Percentiles rank a stretch among this genome's conserved stretches.
Conservation (phyloP, 2,113 vertebrate species). For the Prinia subflava region DNA sequence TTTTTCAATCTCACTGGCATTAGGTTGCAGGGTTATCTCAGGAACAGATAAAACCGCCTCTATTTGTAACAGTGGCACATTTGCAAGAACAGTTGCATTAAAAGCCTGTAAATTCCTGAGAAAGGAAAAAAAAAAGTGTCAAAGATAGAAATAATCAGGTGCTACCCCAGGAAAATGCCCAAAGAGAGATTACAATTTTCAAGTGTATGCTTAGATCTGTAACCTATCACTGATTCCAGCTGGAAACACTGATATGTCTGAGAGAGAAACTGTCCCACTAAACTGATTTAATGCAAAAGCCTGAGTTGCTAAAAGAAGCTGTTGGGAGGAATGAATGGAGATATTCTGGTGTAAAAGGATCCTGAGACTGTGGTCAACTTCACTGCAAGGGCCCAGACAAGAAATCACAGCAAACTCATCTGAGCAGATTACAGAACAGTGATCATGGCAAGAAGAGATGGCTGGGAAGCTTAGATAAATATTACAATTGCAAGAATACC, state of each 20-base stretch:
- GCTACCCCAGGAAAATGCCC: not conserved
- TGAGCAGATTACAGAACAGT: not conserved
- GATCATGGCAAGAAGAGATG: not conserved
- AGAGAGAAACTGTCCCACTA: not conserved
- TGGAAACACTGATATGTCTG: not conserved
- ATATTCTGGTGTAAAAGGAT: not conserved
- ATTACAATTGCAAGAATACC: not conserved
- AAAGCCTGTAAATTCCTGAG: constrained; percentile 86
- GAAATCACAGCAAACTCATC: not conserved
- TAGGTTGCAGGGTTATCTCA: constrained; percentile 83
- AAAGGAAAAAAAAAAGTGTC: not conserved
- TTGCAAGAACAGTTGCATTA: constrained; percentile 74
- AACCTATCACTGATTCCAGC: not conserved
- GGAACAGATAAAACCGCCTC: constrained; percentile 82
- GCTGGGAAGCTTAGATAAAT: not conserved
- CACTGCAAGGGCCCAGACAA: not conserved
- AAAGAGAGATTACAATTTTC: not conserved
- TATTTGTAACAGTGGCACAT: constrained; percentile 80
- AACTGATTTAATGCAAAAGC: not conserved
- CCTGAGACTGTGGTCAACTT: not conserved
- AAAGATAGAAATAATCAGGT: not conserved
- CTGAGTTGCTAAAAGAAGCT: not conserved
- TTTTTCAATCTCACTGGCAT: constrained; percentile 77
- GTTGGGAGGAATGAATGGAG: not conserved
- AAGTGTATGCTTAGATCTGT: not conserved